Conservation (phyloP, 2,888 invertebrate genomes). For the Dioctria rufipes region DNA sequence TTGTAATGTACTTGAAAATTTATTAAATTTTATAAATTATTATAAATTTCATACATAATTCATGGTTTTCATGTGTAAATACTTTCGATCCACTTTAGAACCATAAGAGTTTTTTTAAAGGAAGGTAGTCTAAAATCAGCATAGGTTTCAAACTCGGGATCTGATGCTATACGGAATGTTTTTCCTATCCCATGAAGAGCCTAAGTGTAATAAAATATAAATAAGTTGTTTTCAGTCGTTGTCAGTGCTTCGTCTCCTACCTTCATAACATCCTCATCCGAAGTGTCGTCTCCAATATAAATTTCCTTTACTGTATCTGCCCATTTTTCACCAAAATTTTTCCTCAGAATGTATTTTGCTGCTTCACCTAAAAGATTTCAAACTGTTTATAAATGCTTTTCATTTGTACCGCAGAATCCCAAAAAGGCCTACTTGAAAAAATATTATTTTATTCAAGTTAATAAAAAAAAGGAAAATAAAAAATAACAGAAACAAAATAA, state of each 20-base stretch:
- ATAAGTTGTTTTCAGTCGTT: not conserved
- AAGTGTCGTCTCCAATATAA: slow-evolving; percentile 90
- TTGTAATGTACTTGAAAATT: no score
- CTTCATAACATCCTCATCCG: slow-evolving; percentile 92
- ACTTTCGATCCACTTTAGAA: slow-evolving; percentile 78
- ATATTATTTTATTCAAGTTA: no score
- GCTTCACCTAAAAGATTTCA: slow-evolving; percentile 73
- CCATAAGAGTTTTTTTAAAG: slow-evolving; percentile 79
- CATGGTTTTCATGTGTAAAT: slow-evolving; percentile 59
- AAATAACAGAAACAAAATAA: no score
- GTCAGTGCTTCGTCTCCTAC: slow-evolving; percentile 69
- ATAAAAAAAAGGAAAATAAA: no score
- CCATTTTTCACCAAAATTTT: slow-evolving; percentile 82
- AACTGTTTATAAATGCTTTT: not conserved
- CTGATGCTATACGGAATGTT: slow-evolving; percentile 81
- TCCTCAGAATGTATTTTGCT: slow-evolving; percentile 80
- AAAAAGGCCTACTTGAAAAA: no score
- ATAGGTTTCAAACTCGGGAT: slow-evolving; percentile 78
- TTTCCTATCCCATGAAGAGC: slow-evolving; percentile 81
- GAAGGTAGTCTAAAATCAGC: slow-evolving; percentile 81
- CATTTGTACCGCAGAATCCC: no score
- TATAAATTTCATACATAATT: no score
- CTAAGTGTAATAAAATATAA: slow-evolving; percentile 67
- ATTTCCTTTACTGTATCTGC: slow-evolving; percentile 77
- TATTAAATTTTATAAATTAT: no score